Conservation (phyloP, 1,140 invertebrate species). For the Atta colombica region DNA sequence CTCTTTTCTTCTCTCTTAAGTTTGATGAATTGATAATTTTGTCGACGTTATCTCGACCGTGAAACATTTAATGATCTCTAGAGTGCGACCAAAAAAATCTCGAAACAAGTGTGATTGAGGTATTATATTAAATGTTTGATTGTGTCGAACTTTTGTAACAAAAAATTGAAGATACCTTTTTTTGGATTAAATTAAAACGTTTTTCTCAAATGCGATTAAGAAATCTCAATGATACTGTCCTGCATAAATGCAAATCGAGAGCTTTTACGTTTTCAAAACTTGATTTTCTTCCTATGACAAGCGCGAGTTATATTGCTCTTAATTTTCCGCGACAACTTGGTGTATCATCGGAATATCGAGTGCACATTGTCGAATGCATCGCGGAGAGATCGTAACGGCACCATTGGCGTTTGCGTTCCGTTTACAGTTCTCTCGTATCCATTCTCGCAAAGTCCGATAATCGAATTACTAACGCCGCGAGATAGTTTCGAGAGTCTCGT, state of each 20-base stretch:
- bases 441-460: slow-evolving; percentile 41
- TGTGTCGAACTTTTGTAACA: background rate
- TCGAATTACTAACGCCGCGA: slow-evolving; percentile 63
- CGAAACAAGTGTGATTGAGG: slow-evolving; percentile 4
- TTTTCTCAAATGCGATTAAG: background rate
- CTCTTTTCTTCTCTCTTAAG: background rate
- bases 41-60: background rate
- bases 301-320: slow-evolving; percentile 51
- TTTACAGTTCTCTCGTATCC: slow-evolving; percentile 34
- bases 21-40: background rate
- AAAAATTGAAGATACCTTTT: background rate
- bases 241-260: background rate
- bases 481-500: slow-evolving; percentile 48
- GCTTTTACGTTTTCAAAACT: slow-evolving; percentile 2
- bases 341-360: slow-evolving; percentile 33
- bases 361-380: slow-evolving; percentile 49
- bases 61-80: background rate
- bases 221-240: background rate
- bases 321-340: slow-evolving; percentile 42
- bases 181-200: background rate
- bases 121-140: slow-evolving; percentile 15
- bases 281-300: slow-evolving; percentile 32
- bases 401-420: slow-evolving; percentile 52
- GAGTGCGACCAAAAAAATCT: slow-evolving; percentile 30
- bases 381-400: slow-evolving; percentile 51